These are phyloP conservation scores for Lasius platythorax DNA, from an alignment of 2,888 invertebrate genomes.

Conservation along the genomic window DNA sequence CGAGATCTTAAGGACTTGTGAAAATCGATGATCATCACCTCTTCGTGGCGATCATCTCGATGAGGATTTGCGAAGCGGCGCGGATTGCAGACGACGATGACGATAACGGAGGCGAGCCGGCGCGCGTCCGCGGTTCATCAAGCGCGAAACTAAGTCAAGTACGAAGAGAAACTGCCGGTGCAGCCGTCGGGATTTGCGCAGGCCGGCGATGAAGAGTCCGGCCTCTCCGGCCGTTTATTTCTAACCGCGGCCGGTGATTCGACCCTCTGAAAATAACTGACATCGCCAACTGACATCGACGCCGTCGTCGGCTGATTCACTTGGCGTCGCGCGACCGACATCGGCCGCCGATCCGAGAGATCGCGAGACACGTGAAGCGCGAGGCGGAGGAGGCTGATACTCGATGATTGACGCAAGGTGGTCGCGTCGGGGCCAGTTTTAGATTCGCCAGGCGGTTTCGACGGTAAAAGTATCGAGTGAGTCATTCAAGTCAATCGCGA, in stretches of 20 bases:
- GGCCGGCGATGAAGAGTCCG: slow-evolving; percentile 66
- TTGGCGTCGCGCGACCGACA: slow-evolving; percentile 52
- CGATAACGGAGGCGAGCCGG: slow-evolving; percentile 62
- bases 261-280: slow-evolving; percentile 81
- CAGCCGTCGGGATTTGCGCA: slow-evolving; percentile 77
- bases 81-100: slow-evolving; percentile 52
- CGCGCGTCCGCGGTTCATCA: slow-evolving; percentile 68
- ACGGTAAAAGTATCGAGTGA: not conserved
- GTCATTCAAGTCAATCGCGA: slow-evolving; percentile 4
- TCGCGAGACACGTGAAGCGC: slow-evolving; percentile 45
- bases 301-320: slow-evolving; percentile 73
- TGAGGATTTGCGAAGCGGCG: slow-evolving; percentile 16
- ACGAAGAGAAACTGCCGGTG: slow-evolving; percentile 64
- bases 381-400: slow-evolving; percentile 14
- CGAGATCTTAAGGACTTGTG: not conserved
- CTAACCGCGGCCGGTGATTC: slow-evolving; percentile 80
- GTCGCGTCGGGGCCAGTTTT: slow-evolving; percentile 34
- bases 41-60: slow-evolving; percentile 69
- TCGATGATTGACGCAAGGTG: slow-evolving; percentile 72
- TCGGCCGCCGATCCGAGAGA: slow-evolving; percentile 52
- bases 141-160: slow-evolving; percentile 82
- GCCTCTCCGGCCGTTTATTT: slow-evolving; percentile 78
- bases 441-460: not conserved
- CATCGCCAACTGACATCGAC: slow-evolving; percentile 59
- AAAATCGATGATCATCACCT: slow-evolving; percentile 52